Percentiles rank a stretch among this genome's conserved stretches.
Conservation (phyloP, 2,113 vertebrate genomes). For the Megatriorchis doriae region DNA sequence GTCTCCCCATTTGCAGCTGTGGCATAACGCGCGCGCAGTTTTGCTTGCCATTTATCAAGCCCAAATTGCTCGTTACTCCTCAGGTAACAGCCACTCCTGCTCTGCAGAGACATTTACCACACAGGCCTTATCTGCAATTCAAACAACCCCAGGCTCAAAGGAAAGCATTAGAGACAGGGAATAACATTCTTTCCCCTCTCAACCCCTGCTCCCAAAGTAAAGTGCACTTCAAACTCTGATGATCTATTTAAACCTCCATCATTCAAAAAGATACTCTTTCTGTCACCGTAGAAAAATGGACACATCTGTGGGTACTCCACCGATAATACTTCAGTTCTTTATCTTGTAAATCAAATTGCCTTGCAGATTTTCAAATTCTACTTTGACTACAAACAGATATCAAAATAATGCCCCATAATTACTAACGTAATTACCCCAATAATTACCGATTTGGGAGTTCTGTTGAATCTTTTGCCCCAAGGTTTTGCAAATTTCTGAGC, state of each 20-base stretch:
- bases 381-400: neutral
- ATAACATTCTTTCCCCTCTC: neutral
- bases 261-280: neutral
- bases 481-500: neutral
- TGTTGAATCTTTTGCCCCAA: neutral
- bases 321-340: neutral
- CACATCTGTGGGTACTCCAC: neutral
- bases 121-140: neutral
- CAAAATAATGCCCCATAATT: neutral
- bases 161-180: neutral
- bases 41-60: neutral
- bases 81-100: neutral
- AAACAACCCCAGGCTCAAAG: neutral
- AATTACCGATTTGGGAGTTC: neutral
- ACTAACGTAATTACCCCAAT: neutral
- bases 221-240: neutral
- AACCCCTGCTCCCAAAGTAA: neutral
- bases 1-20: neutral
- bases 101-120: neutral
- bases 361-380: neutral
- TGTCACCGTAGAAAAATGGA: neutral
- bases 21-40: neutral
- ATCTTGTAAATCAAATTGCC: neutral
- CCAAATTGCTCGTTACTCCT: neutral
- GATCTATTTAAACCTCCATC: neutral